Base-by-base conservation (phyloP, 2,797 vertebrate genomes). In the Characodon lateralis region DNA sequence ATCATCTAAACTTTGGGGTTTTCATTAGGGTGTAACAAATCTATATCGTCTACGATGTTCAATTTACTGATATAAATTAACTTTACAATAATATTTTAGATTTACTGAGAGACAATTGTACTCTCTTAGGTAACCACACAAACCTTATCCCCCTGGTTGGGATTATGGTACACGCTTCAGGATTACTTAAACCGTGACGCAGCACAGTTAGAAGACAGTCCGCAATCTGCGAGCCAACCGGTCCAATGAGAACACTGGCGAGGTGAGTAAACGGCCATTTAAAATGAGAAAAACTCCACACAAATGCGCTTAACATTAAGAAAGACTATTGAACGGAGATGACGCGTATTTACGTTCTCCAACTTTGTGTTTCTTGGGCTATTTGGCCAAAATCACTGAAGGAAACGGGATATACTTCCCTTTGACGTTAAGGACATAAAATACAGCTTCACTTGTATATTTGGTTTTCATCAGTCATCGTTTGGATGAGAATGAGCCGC, bases 171-270 rank as follows among this genome's bases (percentile, higher is more conserved):
- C 9, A 73, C 16, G 61, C 16, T 66, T 66, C 80, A 59, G 85
- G 85, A 89, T 90, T 89, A 92, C 79, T 85, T 88, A 90, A 91
- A 90, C 87, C 61, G 90, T 94, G 92, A 93, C 90, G 92, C 92
- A 93, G 91, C 89, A 88, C 58, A 89, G 89, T 85, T 86, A 79
- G 73, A 74, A 63, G 28, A 71, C 83, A 48, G 83, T 84, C 87
- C 71, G 81, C 85, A 81, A 85, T 83, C 88, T 84, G 84, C 71
- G 71, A 68, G 18, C 68, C 70, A 16, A 26, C 12, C 77, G 70
- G 31, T 80, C 78, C 80, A 68, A 20, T 3, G 74, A 83, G 82
- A 55, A 77, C 81, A 50, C 76, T 22, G 63, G 2, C 26, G 65
- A 83, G 89, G 91, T 89, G 86, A 79, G 90, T 65, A 58, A 79